Percentiles rank a stretch among this genome's conserved stretches.
phyloP scores from a whole-genome alignment of 2,888 invertebrate species.

The Melanostoma mellinum region DNA sequence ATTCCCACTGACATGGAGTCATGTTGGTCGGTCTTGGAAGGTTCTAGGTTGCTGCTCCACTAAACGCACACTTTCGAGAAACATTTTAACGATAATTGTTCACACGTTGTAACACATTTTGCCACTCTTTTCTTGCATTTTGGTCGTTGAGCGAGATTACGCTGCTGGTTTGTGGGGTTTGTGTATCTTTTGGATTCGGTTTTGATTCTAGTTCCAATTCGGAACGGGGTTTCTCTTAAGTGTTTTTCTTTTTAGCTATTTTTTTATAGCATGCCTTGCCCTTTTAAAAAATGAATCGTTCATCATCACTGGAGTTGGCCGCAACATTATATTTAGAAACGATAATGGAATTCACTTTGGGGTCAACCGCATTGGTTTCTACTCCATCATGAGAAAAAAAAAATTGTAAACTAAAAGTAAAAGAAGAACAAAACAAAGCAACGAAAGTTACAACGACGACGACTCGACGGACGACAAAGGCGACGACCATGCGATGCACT shows the following conservation, averaged over 20 bases:
- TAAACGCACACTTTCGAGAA: conserved; percentile 72
- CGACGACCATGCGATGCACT: conserved; percentile 55
- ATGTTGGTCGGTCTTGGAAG: conserved; percentile 5
- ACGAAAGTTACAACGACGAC: background rate
- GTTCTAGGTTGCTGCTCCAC: conserved; percentile 44
- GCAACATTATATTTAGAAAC: conserved; percentile 59
- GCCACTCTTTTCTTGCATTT: conserved; percentile 31
- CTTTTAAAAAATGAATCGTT: conserved; percentile 62
- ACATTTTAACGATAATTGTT: conserved; percentile 72
- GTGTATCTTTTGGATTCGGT: conserved; percentile 14
- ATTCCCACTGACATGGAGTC: conserved; percentile 30
- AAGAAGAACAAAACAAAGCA: background rate
- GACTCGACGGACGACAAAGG: conserved; percentile 24
- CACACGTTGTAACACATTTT: conserved; percentile 73
- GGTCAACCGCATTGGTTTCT: conserved; percentile 63
- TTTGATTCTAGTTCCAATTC: conserved; percentile 15
- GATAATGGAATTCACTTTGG: conserved; percentile 67
- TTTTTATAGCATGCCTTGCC: background rate
- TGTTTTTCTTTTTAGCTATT: conserved; percentile 7
- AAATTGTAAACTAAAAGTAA: background rate
- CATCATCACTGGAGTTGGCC: conserved; percentile 60
- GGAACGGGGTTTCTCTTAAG: conserved; percentile 9
- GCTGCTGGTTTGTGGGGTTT: conserved; percentile 5
- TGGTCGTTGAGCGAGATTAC: conserved; percentile 17
- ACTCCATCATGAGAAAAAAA: conserved; percentile 26